These are phyloP conservation scores for Cetoscarus ocellatus DNA, from an alignment of 2,797 vertebrate species.

Conservation along the genomic window DNA sequence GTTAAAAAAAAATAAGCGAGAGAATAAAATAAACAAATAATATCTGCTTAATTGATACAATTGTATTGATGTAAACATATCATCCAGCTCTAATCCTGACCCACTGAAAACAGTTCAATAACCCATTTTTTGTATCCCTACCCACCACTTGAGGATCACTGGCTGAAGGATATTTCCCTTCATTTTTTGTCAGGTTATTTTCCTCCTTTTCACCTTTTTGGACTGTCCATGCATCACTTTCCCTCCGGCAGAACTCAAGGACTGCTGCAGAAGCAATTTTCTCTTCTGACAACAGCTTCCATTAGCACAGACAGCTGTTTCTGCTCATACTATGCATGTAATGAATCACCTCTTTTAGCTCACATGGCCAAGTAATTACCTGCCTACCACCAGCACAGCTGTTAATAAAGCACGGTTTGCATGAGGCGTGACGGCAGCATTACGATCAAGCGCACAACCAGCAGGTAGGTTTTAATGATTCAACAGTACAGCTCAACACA, in stretches of 20 bases:
- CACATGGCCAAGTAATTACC: constrained; percentile 48
- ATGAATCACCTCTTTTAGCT: constrained; percentile 61
- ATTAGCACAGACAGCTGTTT: constrained; percentile 64
- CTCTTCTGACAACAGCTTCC: constrained; percentile 54
- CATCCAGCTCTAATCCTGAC: no score
- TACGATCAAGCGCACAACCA: constrained; percentile 24
- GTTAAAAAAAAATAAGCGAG: no score
- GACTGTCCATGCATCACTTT: not conserved
- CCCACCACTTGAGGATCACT: no score
- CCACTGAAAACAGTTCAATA: no score
- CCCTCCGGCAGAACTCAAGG: constrained; percentile 26
- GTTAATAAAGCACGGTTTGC: constrained; percentile 50
- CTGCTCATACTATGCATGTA: constrained; percentile 32
- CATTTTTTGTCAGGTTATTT: not conserved
- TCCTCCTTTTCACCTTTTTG: not conserved
- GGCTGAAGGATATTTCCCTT: not conserved
- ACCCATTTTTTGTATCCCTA: no score
- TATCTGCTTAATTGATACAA: no score
- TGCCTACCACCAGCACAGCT: constrained; percentile 44
- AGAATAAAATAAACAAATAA: no score
- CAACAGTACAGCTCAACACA: constrained; percentile 6
- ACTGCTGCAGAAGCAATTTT: constrained; percentile 49
- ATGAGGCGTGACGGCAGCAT: constrained; percentile 35
- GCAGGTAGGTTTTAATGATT: constrained; percentile 21
- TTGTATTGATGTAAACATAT: no score